These are phyloP conservation scores for Trichogramma dendrolimi DNA, from an alignment of 2,888 invertebrate species.

Conservation along the genomic window DNA sequence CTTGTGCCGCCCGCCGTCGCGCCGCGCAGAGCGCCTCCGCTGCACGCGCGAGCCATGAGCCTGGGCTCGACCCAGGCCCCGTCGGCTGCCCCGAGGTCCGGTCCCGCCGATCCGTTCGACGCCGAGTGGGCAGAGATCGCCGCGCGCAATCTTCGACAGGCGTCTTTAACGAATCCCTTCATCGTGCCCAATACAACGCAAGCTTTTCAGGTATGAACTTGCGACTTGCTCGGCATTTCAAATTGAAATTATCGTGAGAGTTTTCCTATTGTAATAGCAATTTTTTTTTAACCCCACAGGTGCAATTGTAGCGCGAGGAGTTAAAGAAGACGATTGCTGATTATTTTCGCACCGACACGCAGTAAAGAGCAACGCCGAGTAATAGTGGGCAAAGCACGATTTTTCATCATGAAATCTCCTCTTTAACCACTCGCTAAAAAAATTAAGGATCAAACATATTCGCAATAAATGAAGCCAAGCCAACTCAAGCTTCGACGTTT, in stretches of 20 bases:
- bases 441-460: not conserved
- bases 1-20: conserved; percentile 32
- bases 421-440: conserved; percentile 19
- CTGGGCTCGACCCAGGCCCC: conserved; percentile 54
- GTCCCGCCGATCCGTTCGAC: conserved; percentile 63
- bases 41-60: conserved; percentile 55
- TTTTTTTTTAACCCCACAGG: conserved; percentile 50
- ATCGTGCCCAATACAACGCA: conserved; percentile 56
- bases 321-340: conserved; percentile 43
- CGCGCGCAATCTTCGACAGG: conserved; percentile 54
- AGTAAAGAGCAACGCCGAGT: conserved; percentile 30
- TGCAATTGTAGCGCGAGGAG: conserved; percentile 57
- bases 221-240: not conserved
- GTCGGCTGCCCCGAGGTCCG: conserved; percentile 29
- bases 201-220: conserved; percentile 53
- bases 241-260: not conserved
- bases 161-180: conserved; percentile 61
- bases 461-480: conserved; percentile 18
- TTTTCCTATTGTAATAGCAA: not conserved
- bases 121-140: conserved; percentile 76
- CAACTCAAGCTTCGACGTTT: conserved; percentile 18
- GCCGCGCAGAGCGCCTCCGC: conserved; percentile 57
- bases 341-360: conserved; percentile 44
- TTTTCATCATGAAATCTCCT: conserved; percentile 10
- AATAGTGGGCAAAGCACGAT: conserved; percentile 12